A percentile compares a stretch with the other conserved stretches of the same genome.
Evolutionary conservation across 2,113 vertebrate species (phyloP).

Genomic region (Coptodon rendalli): DNA sequence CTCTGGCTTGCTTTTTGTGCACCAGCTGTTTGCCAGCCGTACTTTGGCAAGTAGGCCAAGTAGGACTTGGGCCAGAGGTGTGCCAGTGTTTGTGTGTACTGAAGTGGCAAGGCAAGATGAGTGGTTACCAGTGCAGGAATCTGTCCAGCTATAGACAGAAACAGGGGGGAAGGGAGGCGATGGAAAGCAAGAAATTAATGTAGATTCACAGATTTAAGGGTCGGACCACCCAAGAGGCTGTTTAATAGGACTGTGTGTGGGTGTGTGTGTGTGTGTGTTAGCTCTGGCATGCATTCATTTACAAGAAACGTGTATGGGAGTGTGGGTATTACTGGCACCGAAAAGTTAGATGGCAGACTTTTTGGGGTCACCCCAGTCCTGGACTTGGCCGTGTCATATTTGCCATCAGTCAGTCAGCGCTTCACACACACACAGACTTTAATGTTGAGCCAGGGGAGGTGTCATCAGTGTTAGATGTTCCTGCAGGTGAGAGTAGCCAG

Average conservation of each 20-base stretch:
- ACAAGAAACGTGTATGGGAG: slow-evolving; percentile 10
- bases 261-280: accelerated
- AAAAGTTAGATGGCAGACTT: slow-evolving; percentile 40
- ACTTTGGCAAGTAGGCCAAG: slow-evolving; percentile 19
- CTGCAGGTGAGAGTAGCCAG: slow-evolving; percentile 26
- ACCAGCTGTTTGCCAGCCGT: slow-evolving; percentile 42
- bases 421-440: slow-evolving; percentile 39
- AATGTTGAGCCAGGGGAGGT: slow-evolving; percentile 34
- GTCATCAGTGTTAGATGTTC: slow-evolving; percentile 41
- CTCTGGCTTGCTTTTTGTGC: slow-evolving; percentile 15
- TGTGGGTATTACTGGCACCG: slow-evolving; percentile 41
- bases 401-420: background rate
- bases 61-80: slow-evolving; percentile 18
- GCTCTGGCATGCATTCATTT: slow-evolving; percentile 10
- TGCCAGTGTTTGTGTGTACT: background rate
- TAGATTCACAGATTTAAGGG: slow-evolving; percentile 27
- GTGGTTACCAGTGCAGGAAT: slow-evolving; percentile 20
- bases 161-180: background rate
- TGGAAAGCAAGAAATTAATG: slow-evolving; percentile 7
- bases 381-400: background rate
- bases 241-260: background rate
- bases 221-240: slow-evolving; percentile 48
- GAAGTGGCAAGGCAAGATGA: background rate
- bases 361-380: slow-evolving; percentile 33
- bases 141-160: background rate